A percentile compares a stretch with the other conserved stretches of the same genome.
Conservation (phyloP, 2,888 invertebrate species). For the Plagiodera versicolora region DNA sequence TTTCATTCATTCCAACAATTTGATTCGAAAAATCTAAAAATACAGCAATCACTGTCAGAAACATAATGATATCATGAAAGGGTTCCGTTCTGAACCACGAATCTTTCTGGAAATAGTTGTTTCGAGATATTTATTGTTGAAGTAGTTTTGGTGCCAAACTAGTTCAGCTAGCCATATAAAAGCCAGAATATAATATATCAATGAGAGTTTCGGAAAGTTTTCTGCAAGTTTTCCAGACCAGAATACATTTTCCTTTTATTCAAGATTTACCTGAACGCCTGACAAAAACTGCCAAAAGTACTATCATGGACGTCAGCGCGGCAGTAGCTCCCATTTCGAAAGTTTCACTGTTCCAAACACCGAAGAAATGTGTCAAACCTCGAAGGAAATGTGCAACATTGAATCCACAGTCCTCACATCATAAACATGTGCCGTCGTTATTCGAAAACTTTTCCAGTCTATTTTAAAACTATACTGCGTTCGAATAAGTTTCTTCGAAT, state of each 20-base stretch:
- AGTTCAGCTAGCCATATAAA: no score
- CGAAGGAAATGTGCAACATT: slow-evolving; percentile 18
- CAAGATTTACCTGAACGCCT: slow-evolving; percentile 22
- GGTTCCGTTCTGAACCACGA: no score
- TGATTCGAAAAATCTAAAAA: no score
- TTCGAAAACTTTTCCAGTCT: slow-evolving; percentile 34
- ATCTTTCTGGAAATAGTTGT: no score
- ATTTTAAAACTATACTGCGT: slow-evolving; percentile 36
- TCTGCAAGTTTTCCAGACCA: no score
- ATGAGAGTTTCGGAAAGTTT: no score
- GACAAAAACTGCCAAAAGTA: slow-evolving; percentile 23
- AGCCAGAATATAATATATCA: no score
- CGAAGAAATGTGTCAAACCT: slow-evolving; percentile 15
- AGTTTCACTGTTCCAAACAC: slow-evolving; percentile 10
- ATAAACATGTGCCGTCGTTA: slow-evolving; percentile 23
- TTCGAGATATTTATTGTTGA: no score
- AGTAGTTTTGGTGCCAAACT: no score
- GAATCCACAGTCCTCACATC: slow-evolving; percentile 30
- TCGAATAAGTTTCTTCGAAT: slow-evolving; percentile 28
- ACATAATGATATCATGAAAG: no score
- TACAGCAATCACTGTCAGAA: no score
- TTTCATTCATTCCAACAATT: no score
- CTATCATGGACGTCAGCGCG: slow-evolving; percentile 14
- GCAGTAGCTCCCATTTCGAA: slow-evolving; percentile 5
- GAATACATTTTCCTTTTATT: not conserved